Base-by-base conservation (phyloP, 1,140 invertebrate species). In the Galendromus occidentalis region DNA sequence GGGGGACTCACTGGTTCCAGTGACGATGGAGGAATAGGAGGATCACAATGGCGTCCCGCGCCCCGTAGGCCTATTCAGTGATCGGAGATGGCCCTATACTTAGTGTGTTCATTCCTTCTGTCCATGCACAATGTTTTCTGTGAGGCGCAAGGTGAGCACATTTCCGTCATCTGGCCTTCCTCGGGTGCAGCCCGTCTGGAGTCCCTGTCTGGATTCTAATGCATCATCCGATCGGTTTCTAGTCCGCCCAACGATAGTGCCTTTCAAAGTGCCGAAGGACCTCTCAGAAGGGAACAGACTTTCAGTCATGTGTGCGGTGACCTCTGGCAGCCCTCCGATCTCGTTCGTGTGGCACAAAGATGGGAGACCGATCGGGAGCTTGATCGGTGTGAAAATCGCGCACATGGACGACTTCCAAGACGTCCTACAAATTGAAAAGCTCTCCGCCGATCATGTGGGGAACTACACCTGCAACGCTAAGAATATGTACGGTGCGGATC, bases 331-430 rank as follows among this genome's bases (percentile, higher is more conserved):
- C 66, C 67, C 74, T 0, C 76, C 76, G 12, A 71, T 78, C 51
- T 71, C 71, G 14, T 74, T 84, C 68, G 75, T 75, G 18, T 84
- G 83, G 83, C 76, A 80, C 64, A 80, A 82, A 73, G 78, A 83
- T 71, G 76, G 76, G 68, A 71, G 73, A 73, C 72, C 42, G 70
- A 78, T 79, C 70, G 68, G 72, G 6, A 2, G 25, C 25, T 22
- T 59, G n/a, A 12, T 14, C 14, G 45, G 45, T 22, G 51, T 59
- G 51, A 59, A 22, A 59, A 59, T 59, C 9, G 22, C 33, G 2
- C 51, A 59, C 33, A 29, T 59, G 14, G 51, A 59, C 22, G 51
- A 59, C 33, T 59, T 59, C 33, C 51, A 59, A 22, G 51, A 59
- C 9, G 51, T 59, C 14, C 51, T 59, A 20, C 51, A 59, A 59